A percentile compares a stretch with the other conserved stretches of the same genome.
Conservation (phyloP, 2,888 invertebrate genomes). For the Ophioninae sp. region DNA sequence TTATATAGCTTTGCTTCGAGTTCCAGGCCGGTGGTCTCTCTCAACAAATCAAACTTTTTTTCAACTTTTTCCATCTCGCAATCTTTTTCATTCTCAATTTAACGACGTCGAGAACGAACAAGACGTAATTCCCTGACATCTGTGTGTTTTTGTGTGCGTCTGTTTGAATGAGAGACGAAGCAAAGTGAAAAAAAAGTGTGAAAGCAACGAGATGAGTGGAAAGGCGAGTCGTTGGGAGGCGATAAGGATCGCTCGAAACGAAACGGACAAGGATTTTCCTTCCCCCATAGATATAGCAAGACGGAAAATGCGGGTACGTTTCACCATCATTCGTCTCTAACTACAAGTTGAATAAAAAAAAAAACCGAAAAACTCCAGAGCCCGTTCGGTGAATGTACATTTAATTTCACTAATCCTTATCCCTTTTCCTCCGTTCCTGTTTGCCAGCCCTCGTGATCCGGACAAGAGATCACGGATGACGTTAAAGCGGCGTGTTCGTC, state of each 20-base stretch:
- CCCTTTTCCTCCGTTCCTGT: conserved; percentile 18
- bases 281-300: conserved; percentile 28
- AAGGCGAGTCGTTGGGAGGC: conserved; percentile 45
- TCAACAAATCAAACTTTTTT: no score
- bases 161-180: neutral
- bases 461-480: conserved; percentile 35
- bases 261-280: conserved; percentile 52
- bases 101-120: neutral
- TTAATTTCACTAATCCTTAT: conserved; percentile 61
- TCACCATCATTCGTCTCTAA: conserved; percentile 35
- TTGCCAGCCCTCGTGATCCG: neutral
- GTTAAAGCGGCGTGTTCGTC: conserved; percentile 28
- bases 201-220: conserved; percentile 34
- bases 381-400: conserved; percentile 51
- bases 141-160: neutral
- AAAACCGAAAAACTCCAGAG: conserved; percentile 2
- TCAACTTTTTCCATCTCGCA: neutral
- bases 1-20: neutral
- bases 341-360: conserved; percentile 23
- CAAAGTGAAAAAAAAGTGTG: conserved; percentile 21
- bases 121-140: neutral
- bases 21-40: neutral
- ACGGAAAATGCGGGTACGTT: conserved; percentile 50
- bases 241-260: conserved; percentile 37
- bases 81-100: neutral